Conservation (phyloP, 1,140 invertebrate species). For the Drosophila bocqueti region DNA sequence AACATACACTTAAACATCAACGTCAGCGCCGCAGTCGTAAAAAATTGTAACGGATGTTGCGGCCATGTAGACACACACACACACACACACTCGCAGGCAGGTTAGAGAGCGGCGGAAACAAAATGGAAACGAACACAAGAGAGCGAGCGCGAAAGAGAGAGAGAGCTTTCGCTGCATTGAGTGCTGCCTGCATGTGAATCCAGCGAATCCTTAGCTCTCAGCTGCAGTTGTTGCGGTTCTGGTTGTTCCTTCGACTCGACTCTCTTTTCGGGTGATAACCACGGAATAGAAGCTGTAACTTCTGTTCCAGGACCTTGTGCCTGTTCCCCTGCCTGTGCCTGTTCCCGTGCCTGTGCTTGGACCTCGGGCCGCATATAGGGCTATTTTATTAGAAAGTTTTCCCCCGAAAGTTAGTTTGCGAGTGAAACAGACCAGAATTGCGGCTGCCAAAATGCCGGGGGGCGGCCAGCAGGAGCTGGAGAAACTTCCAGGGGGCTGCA, state of each 20-base stretch:
- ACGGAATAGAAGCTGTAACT: constrained; percentile 31
- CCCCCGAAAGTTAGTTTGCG: constrained; percentile 73
- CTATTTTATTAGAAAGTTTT: constrained; percentile 81
- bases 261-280: constrained; percentile 34
- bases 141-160: constrained; percentile 22
- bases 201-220: constrained; percentile 33
- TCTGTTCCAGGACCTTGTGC: constrained; percentile 18
- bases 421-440: constrained; percentile 73
- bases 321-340: background rate
- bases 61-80: constrained; percentile 61
- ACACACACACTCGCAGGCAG: background rate
- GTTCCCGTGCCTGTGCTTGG: constrained; percentile 2
- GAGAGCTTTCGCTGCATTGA: constrained; percentile 67
- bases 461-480: constrained; percentile 37
- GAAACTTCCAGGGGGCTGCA: constrained; percentile 43
- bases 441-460: constrained; percentile 59
- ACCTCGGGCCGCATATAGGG: constrained; percentile 55
- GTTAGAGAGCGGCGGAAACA: constrained; percentile 55
- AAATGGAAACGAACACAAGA: constrained; percentile 70
- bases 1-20: constrained; percentile 61
- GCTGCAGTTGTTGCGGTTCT: constrained; percentile 65
- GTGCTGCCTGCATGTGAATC: constrained; percentile 42
- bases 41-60: constrained; percentile 83
- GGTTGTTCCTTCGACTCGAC: constrained; percentile 46
- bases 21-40: constrained; percentile 75